phyloP scores from a whole-genome alignment of 2,113 vertebrate genomes.

The Malaclemys terrapin region DNA sequence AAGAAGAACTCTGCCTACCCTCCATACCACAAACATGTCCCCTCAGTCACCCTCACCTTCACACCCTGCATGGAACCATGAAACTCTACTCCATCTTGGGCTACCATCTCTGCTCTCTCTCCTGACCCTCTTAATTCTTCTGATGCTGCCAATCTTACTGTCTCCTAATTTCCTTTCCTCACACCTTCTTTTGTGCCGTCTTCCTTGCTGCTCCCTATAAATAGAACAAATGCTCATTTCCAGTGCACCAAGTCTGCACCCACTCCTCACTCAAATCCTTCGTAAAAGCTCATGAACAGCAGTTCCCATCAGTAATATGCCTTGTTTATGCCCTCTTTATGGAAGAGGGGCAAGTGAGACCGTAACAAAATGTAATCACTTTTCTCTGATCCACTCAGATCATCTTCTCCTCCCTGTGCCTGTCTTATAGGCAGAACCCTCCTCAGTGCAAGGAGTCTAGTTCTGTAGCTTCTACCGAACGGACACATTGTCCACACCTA shows the following conservation, averaged over 20 bases:
- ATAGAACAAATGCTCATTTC: not conserved
- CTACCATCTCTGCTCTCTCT: not conserved
- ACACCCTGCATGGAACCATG: not conserved
- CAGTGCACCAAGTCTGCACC: not conserved
- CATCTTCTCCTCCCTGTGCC: conserved; percentile 46
- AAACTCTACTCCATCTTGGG: not conserved
- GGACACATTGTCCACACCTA: conserved; percentile 59
- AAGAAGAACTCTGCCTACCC: not conserved
- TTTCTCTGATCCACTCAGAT: conserved; percentile 44
- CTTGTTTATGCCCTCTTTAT: fast-evolving
- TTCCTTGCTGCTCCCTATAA: not conserved
- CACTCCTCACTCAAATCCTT: not conserved
- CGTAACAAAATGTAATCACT: conserved; percentile 63
- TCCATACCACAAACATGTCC: not conserved
- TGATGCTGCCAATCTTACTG: not conserved
- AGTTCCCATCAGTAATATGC: not conserved
- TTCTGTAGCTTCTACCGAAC: conserved; percentile 63
- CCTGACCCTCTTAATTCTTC: not conserved
- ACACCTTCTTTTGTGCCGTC: not conserved
- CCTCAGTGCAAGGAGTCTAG: conserved; percentile 30
- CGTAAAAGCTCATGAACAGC: not conserved
- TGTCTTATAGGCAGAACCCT: conserved; percentile 34
- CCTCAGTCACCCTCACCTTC: not conserved
- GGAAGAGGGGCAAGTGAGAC: conserved; percentile 45
- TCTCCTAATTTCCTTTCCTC: not conserved